Base-by-base conservation (phyloP, 2,797 vertebrate genomes). In the Paedocypris micromegethes region DNA sequence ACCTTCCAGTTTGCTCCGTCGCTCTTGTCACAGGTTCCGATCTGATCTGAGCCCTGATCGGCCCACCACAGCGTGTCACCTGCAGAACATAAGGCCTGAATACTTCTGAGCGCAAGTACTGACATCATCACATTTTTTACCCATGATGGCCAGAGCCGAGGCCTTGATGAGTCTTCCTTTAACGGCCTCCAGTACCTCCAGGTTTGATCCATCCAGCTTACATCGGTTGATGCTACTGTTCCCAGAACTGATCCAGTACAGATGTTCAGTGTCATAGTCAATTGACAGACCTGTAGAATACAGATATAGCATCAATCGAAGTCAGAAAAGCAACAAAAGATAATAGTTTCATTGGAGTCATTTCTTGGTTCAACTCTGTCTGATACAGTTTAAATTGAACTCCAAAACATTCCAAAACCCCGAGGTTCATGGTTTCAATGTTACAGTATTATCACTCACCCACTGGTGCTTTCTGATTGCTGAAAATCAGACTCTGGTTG, bases 11-110 rank as follows among this genome's bases (percentile, higher is more conserved):
- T 84, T 5, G 86, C 92, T 23, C 94, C 94, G 0, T 96, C 92
- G 1, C 87, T 90, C 86, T 97, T 98, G 81, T 91, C 90, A 84
- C 95, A 98, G 0, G 91, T 97, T 69, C 95, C 95, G 76, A 98
- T 92, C 83, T 94, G 93, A 83, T 97, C 95, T 0, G 91, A 92
- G 58, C 91, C 92, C 81, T 97, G 95, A 80, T 98, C 95, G 1
- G 94, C 94, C 95, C 95, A 98, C 95, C 95, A 98, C 68, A 98
- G 86, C 82, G 94, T 95, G 80, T 96, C 85, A 3, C 93, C 95
- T 98, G 50, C 41, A 60, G 3, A 61, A 50, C 38, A 41, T 4
- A 9, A 51, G 4, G 3, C 23, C 5, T 50, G 7, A 9, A 6
- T 5, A 0, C 48, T 49, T 40, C 3, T 43, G 49, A 23, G 40